Evolutionary conservation across 2,888 invertebrate genomes (phyloP), one percentile per base, ranked within the genome.

Genomic region (Caenorhabditis zanzibari): DNA sequence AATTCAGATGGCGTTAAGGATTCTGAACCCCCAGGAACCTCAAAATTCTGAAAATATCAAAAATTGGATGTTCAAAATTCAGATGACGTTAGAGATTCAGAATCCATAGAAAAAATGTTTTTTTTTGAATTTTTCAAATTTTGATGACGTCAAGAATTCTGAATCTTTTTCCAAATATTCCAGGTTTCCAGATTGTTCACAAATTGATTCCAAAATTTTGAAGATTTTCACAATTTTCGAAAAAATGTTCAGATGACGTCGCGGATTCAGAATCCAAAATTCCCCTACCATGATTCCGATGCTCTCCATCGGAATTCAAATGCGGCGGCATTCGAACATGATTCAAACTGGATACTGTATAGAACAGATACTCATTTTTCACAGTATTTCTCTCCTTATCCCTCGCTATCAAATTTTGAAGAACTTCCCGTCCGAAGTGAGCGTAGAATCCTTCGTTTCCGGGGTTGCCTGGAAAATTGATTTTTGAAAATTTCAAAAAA

Each of bases 401-500:
- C 32, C 49, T 47, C 24, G 58, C 26, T 6, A 66, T 58, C 41
- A 82, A 16, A 81, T 87, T 88, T 32, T 77, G 64, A 6, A 90
- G 69, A 1, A 91, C 61, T 49, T 74, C 74, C 19, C 79, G 71
- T 1, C 90, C 90, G 59, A 91, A 91, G 56, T 90, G 87, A 1
- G 88, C 86, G 69, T 91, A 91, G 71, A 90, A 91, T 22, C 85
- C 85, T 35, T 91, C 90, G 85, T 90, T 90, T 32, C 90, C 90
- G 0, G 90, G 90, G 72, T 90, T 90, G 7, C 90, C 90, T 86
- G 59, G n/a, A 77, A 68, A n/a, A n/a, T n/a, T n/a, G n/a, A n/a
- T n/a, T n/a, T n/a, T n/a, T n/a, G n/a, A n/a, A n/a, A n/a, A n/a
- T n/a, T n/a, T n/a, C n/a, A n/a, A n/a, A n/a, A n/a, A n/a, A n/a